Evolutionary conservation across 1,140 invertebrate species (phyloP).

Genomic region (Melitaea cinxia): DNA sequence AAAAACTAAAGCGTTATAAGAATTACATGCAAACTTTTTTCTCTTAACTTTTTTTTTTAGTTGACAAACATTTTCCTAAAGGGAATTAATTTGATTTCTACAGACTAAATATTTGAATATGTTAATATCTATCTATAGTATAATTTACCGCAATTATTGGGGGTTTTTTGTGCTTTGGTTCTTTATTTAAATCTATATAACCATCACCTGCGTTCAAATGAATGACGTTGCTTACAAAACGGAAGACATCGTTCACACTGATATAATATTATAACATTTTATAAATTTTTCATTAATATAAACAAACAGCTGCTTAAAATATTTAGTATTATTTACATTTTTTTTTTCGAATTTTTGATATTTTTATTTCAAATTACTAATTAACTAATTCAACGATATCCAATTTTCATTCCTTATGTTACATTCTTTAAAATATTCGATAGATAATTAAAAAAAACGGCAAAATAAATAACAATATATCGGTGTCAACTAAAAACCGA

Average conservation of each 20-base stretch:
- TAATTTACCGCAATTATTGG: background rate
- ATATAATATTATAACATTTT: background rate
- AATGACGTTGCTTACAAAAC: conserved; percentile 29
- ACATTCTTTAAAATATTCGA: no score
- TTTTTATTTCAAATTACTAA: no score
- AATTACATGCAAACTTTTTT: conserved; percentile 9
- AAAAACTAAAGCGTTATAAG: background rate
- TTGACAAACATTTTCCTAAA: background rate
- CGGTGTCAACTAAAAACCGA: background rate
- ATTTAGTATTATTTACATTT: no score
- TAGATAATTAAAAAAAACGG: no score
- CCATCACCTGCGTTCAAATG: conserved; percentile 34
- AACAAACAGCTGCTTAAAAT: no score
- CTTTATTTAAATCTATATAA: conserved; percentile 27
- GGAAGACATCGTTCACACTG: conserved; percentile 4
- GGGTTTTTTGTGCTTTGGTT: conserved; percentile 46
- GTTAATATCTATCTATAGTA: background rate
- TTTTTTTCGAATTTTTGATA: no score
- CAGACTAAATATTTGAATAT: background rate
- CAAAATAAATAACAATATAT: background rate
- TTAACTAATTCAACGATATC: no score
- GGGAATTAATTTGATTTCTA: background rate
- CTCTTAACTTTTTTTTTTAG: background rate
- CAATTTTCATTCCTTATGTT: no score
- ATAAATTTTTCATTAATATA: no score